Percentiles rank a stretch among this genome's conserved stretches.
Conservation (phyloP, 2,888 invertebrate genomes). For the Melitaea athalia region DNA sequence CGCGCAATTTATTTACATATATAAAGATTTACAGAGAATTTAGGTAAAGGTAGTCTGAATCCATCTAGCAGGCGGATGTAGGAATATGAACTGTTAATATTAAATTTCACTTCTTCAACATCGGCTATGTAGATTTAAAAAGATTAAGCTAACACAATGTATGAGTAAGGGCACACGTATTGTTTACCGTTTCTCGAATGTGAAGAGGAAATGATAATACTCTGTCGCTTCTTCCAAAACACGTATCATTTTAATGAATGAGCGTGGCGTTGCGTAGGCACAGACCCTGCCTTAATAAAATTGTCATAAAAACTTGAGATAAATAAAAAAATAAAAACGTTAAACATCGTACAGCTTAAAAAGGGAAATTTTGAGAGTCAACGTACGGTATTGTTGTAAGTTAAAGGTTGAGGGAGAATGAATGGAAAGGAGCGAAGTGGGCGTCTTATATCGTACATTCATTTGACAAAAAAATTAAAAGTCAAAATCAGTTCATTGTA, state of each 20-base stretch:
- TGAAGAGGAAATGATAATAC: slow-evolving; percentile 30
- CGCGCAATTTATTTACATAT: too few species aligned
- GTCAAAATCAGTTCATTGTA: not conserved
- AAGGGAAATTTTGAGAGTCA: slow-evolving; percentile 53
- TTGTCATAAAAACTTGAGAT: slow-evolving; percentile 68
- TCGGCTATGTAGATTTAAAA: slow-evolving; percentile 10
- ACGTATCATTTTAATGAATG: slow-evolving; percentile 69
- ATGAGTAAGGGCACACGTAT: slow-evolving; percentile 18
- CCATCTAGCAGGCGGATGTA: not conserved
- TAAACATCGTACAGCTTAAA: slow-evolving; percentile 46
- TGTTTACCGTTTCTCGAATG: slow-evolving; percentile 29
- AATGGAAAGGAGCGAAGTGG: slow-evolving; percentile 46
- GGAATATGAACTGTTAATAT: not conserved
- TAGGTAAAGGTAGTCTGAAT: not conserved
- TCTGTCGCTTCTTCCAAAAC: slow-evolving; percentile 45
- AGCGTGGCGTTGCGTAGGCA: slow-evolving; percentile 60
- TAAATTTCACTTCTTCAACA: slow-evolving; percentile 7
- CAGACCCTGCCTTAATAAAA: slow-evolving; percentile 68
- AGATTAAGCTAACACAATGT: slow-evolving; percentile 12
- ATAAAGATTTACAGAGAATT: not conserved
- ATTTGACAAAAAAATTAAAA: slow-evolving; percentile 6
- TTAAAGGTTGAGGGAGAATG: slow-evolving; percentile 43
- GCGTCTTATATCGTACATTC: slow-evolving; percentile 24
- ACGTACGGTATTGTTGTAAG: slow-evolving; percentile 56
- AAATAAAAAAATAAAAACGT: slow-evolving; percentile 59